A percentile compares a stretch with the other conserved stretches of the same genome.
phyloP scores from a whole-genome alignment of 2,888 invertebrate genomes.

The Dorcus parallelipipedus region DNA sequence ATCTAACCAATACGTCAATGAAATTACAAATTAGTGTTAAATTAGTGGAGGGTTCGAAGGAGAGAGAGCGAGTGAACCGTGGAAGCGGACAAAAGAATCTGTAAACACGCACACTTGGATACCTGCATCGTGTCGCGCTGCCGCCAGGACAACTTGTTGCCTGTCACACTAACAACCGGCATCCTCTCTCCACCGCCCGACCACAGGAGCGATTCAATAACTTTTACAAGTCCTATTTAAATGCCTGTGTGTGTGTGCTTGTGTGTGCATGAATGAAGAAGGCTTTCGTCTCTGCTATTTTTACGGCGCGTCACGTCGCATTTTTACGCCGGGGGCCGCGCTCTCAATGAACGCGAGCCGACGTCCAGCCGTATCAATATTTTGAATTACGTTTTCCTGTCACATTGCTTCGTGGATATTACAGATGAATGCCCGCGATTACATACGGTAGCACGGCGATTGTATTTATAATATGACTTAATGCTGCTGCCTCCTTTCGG shows the following conservation, averaged over 20 bases:
- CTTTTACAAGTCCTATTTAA: conserved; percentile 25
- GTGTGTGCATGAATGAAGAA: neutral
- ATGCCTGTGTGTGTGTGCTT: conserved; percentile 23
- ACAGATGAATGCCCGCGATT: neutral
- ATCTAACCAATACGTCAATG: no score
- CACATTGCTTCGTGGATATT: neutral
- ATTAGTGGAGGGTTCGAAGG: neutral
- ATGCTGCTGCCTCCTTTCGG: neutral
- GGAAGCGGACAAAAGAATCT: conserved; percentile 28
- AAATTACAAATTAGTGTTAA: neutral
- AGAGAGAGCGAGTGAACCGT: neutral
- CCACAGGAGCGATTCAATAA: conserved; percentile 23
- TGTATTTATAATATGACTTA: neutral
- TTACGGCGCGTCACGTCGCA: conserved; percentile 6
- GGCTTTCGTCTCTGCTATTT: conserved; percentile 19
- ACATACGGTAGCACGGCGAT: neutral
- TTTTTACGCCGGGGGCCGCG: neutral
- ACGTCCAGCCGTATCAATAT: neutral
- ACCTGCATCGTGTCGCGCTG: conserved; percentile 38
- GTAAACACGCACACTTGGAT: conserved; percentile 38
- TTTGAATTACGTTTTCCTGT: conserved; percentile 1
- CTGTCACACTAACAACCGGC: conserved; percentile 32
- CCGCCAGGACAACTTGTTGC: conserved; percentile 43
- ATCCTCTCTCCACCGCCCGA: conserved; percentile 19
- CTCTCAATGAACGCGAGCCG: neutral